Percentiles rank a stretch among this genome's conserved stretches.
phyloP scores from a whole-genome alignment of 2,113 vertebrate genomes.

The Cyrtonyx montezumae region DNA sequence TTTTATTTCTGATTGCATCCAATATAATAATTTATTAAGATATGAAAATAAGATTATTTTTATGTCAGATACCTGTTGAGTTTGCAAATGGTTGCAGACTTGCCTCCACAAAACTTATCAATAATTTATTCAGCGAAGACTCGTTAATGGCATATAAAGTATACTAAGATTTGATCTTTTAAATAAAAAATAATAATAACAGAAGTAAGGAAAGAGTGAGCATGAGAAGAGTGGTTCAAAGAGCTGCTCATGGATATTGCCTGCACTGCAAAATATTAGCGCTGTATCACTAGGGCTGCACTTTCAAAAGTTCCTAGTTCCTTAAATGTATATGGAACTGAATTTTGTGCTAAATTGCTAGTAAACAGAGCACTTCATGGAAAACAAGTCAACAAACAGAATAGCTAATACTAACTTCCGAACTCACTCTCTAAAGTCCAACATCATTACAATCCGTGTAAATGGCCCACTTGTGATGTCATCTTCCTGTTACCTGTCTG shows the following conservation, averaged over 20 bases:
- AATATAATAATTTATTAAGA: background rate
- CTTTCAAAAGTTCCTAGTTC: background rate
- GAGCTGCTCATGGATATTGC: background rate
- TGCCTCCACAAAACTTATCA: background rate
- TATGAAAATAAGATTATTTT: background rate
- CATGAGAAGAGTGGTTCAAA: background rate
- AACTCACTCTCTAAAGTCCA: background rate
- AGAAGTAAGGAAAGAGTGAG: background rate
- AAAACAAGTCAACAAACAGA: background rate
- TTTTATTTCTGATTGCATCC: background rate
- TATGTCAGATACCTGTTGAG: background rate
- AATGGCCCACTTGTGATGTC: background rate
- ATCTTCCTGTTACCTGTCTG: background rate
- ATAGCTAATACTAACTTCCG: background rate
- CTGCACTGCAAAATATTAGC: background rate
- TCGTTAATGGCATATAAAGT: background rate
- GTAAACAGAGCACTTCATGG: background rate
- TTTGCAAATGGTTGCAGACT: background rate
- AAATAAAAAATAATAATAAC: too few species aligned
- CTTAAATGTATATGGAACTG: background rate
- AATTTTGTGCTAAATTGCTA: background rate
- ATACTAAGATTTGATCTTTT: background rate
- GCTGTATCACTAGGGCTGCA: background rate
- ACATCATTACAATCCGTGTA: background rate
- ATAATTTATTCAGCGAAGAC: background rate